Percentiles rank a stretch among this genome's conserved stretches.
These are phyloP conservation scores for Lordiphosa collinella DNA, from an alignment of 1,140 invertebrate genomes.

Conservation along the genomic window DNA sequence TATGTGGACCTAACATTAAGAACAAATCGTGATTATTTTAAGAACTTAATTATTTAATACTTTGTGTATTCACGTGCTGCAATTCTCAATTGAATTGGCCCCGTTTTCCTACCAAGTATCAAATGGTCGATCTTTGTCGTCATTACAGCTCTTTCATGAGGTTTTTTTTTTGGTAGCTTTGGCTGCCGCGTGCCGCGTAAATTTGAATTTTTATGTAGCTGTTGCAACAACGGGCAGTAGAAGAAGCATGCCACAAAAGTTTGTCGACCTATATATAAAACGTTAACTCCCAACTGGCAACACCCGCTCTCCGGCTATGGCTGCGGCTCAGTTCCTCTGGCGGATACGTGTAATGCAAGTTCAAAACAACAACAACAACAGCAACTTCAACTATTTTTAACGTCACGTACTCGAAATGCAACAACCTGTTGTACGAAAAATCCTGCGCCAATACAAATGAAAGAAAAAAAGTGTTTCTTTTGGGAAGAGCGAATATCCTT, in stretches of 20 bases:
- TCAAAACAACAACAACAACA: slow-evolving; percentile 55
- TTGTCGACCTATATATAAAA: slow-evolving; percentile 75
- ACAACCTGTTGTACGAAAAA: slow-evolving; percentile 68
- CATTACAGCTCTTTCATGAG: neutral
- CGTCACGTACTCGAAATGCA: slow-evolving; percentile 72
- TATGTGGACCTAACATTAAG: no score
- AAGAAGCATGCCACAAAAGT: slow-evolving; percentile 66
- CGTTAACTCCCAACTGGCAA: slow-evolving; percentile 21
- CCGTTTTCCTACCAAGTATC: slow-evolving; percentile 8
- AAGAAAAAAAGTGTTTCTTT: slow-evolving; percentile 6
- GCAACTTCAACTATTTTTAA: slow-evolving; percentile 64
- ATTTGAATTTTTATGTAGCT: slow-evolving; percentile 74
- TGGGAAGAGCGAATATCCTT: slow-evolving; percentile 16
- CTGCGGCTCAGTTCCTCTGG: slow-evolving; percentile 9
- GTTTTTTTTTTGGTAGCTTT: slow-evolving; percentile 21
- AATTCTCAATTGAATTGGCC: no score
- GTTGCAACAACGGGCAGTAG: slow-evolving; percentile 35
- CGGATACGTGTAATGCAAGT: slow-evolving; percentile 74
- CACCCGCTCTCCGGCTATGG: neutral
- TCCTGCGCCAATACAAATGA: slow-evolving; percentile 31
- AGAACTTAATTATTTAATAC: no score
- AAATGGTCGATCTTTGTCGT: neutral
- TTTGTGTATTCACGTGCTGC: no score
- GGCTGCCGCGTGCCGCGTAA: slow-evolving; percentile 52
- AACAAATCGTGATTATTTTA: no score